Evolutionary conservation across 2,113 vertebrate species (phyloP).

Genomic region (Stigmatopora nigra): DNA sequence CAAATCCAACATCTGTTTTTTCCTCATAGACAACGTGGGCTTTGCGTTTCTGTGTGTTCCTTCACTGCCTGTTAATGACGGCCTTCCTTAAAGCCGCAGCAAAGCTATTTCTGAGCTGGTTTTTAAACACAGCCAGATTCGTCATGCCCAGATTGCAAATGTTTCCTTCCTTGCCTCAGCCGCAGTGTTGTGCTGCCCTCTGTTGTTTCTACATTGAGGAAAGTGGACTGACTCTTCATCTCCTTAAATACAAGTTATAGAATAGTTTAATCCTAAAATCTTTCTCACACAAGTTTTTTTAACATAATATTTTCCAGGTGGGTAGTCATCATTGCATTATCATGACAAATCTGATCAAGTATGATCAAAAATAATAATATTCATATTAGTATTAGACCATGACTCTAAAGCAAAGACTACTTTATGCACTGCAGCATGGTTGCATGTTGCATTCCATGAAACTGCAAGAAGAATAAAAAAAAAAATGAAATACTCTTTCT

Average conservation of each 20-base stretch:
- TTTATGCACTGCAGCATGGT: background rate
- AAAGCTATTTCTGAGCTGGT: slow-evolving; percentile 64
- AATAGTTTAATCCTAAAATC: background rate
- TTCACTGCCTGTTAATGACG: slow-evolving; percentile 54
- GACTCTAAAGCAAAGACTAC: background rate
- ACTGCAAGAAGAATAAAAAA: slow-evolving; percentile 3
- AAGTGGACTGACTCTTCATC: background rate
- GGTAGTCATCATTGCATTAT: too few relatives aligned
- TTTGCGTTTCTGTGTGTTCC: slow-evolving; percentile 8
- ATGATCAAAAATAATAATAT: too few relatives aligned
- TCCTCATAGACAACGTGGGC: background rate
- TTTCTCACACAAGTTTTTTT: background rate
- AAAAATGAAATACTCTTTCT: background rate
- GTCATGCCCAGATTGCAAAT: slow-evolving; percentile 59
- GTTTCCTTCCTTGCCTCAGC: slow-evolving; percentile 44
- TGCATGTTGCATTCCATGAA: slow-evolving; percentile 4
- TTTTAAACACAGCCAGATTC: slow-evolving; percentile 72
- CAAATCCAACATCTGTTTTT: background rate
- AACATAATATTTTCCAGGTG: background rate
- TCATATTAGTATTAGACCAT: background rate
- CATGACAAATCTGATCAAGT: too few relatives aligned
- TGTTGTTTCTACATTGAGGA: slow-evolving; percentile 20
- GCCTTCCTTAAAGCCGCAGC: slow-evolving; percentile 72
- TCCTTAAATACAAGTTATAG: background rate
- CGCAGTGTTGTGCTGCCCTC: slow-evolving; percentile 43